phyloP scores from a whole-genome alignment of 2,797 vertebrate species.

The Adrianichthys oophorus region DNA sequence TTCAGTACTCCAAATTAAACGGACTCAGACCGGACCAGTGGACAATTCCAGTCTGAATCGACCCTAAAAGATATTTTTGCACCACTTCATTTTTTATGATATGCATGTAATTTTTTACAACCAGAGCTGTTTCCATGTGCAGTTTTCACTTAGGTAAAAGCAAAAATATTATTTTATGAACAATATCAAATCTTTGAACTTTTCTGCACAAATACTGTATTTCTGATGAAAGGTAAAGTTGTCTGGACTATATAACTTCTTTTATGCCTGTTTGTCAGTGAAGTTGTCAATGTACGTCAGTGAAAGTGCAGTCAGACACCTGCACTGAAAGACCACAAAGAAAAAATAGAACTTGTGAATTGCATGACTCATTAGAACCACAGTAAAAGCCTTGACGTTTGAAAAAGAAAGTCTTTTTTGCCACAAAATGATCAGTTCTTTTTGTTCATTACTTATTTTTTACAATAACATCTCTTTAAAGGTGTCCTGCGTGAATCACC shows the following conservation, averaged over 20 bases:
- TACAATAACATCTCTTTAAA: constrained; percentile 10
- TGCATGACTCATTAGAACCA: constrained; percentile 40
- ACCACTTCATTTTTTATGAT: background rate
- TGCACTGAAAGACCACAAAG: constrained; percentile 8
- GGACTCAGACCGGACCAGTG: too few species aligned
- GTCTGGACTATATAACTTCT: background rate
- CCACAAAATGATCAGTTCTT: constrained; percentile 30
- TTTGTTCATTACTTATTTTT: constrained; percentile 45
- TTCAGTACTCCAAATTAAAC: too few species aligned
- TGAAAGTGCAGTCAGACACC: constrained; percentile 16
- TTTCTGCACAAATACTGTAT: background rate
- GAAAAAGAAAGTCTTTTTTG: constrained; percentile 35
- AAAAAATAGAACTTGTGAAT: constrained; percentile 32
- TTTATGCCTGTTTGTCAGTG: constrained; percentile 1
- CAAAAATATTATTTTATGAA: background rate
- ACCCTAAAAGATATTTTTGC: too few species aligned
- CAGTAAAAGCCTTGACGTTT: constrained; percentile 31
- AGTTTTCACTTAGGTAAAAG: background rate
- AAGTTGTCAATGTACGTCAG: constrained; percentile 10
- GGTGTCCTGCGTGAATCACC: constrained; percentile 13
- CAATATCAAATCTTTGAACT: background rate
- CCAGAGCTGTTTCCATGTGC: background rate
- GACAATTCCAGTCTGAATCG: too few species aligned
- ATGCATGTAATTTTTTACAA: background rate
- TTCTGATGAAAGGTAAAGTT: background rate